A percentile compares a stretch with the other conserved stretches of the same genome.
Conservation (phyloP, 2,113 vertebrate species). For the Pavo muticus region DNA sequence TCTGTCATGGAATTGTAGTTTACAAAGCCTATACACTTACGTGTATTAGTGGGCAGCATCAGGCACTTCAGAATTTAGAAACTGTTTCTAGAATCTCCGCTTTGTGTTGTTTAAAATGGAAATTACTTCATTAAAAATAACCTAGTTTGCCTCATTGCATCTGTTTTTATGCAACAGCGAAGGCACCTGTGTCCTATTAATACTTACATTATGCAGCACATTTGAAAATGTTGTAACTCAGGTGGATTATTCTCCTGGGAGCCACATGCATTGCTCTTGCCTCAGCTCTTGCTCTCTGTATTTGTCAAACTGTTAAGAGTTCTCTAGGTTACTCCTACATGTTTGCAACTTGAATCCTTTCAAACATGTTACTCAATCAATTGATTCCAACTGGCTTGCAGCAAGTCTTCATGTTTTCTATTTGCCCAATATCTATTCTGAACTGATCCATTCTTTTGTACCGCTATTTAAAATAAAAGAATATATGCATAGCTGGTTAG, state of each 20-base stretch:
- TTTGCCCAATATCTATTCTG: background rate
- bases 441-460: background rate
- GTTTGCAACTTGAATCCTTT: constrained; percentile 23
- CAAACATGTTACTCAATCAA: background rate
- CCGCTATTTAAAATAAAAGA: background rate
- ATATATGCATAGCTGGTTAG: background rate
- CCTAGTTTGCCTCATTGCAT: background rate
- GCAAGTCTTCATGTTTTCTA: background rate
- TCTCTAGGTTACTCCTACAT: constrained; percentile 4
- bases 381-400: background rate
- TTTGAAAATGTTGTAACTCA: constrained; percentile 53
- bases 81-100: constrained; percentile 9
- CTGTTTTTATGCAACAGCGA: constrained; percentile 46
- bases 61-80: background rate
- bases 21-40: background rate
- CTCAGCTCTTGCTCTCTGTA: constrained; percentile 14
- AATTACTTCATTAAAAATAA: constrained; percentile 61
- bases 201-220: constrained; percentile 50
- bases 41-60: background rate
- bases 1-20: background rate
- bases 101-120: constrained; percentile 27
- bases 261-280: background rate
- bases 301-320: constrained; percentile 37
- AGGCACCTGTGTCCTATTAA: constrained; percentile 59
- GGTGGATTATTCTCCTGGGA: constrained; percentile 33